Percentiles rank a stretch among this genome's conserved stretches.
These are phyloP conservation scores for Xiphias gladius DNA, from an alignment of 2,113 vertebrate species.

Conservation along the genomic window DNA sequence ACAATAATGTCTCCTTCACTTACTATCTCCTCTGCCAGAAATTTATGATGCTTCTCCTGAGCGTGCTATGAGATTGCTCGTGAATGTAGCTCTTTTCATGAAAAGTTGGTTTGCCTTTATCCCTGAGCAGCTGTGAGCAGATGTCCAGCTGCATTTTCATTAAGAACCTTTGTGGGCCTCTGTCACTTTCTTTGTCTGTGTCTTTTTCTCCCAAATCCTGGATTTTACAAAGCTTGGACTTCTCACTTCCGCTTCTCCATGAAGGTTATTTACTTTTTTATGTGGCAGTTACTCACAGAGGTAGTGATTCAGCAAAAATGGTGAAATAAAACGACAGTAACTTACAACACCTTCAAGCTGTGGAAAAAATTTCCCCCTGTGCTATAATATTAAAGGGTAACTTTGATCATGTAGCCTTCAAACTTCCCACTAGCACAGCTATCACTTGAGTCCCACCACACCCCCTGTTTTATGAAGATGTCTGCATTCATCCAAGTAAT, in stretches of 20 bases:
- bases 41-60: conserved; percentile 44
- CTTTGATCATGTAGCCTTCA: conserved; percentile 67
- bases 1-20: conserved; percentile 54
- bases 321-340: conserved; percentile 58
- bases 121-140: conserved; percentile 7
- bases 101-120: conserved; percentile 27
- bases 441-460: conserved; percentile 30
- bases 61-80: neutral
- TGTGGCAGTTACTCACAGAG: conserved; percentile 46
- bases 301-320: conserved; percentile 67
- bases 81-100: conserved; percentile 25
- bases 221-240: conserved; percentile 36
- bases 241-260: conserved; percentile 11
- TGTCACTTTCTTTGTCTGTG: conserved; percentile 35
- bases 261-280: conserved; percentile 61
- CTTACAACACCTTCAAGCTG: conserved; percentile 35
- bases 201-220: conserved; percentile 39
- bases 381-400: conserved; percentile 68
- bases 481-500: conserved; percentile 64
- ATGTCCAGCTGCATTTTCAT: conserved; percentile 44
- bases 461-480: conserved; percentile 65
- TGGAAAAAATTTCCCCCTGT: conserved; percentile 29
- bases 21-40: conserved; percentile 34
- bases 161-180: neutral
- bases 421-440: neutral